Evolutionary conservation across 2,113 vertebrate species (phyloP).

Genomic region (Microtus oregoni): DNA sequence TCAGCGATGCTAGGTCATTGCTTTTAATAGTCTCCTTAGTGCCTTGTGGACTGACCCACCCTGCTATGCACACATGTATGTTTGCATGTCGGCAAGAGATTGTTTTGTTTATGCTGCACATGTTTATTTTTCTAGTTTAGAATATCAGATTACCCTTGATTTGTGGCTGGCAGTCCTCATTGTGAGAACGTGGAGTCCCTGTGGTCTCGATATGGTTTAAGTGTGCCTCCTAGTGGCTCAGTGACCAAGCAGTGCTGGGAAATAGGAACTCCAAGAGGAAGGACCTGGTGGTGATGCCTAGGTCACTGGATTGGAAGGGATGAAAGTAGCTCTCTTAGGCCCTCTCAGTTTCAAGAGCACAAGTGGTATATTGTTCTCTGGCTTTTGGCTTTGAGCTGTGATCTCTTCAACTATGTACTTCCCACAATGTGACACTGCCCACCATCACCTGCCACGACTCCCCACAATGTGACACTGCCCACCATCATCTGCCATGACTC

Average conservation of each 20-base stretch:
- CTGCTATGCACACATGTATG: background rate
- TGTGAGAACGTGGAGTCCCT: background rate
- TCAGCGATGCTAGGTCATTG: background rate
- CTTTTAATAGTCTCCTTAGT: background rate
- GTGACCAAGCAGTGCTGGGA: background rate
- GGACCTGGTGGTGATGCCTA: background rate
- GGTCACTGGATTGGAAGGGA: background rate
- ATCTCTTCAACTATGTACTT: background rate
- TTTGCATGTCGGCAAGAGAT: background rate
- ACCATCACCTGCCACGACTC: background rate
- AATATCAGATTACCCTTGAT: background rate
- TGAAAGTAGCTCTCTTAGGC: background rate
- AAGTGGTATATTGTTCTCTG: background rate
- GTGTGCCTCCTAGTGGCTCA: background rate
- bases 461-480: background rate
- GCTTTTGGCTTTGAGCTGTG: background rate
- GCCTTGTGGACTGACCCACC: background rate
- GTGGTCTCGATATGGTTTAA: background rate
- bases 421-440: background rate
- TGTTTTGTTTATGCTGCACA: slow-evolving; percentile 4
- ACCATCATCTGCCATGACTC: background rate
- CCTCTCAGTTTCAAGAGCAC: background rate
- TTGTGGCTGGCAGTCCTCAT: background rate
- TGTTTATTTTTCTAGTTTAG: background rate
- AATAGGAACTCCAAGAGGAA: background rate